Conservation (phyloP, 2,797 vertebrate genomes). For the Takifugu rubripes region DNA sequence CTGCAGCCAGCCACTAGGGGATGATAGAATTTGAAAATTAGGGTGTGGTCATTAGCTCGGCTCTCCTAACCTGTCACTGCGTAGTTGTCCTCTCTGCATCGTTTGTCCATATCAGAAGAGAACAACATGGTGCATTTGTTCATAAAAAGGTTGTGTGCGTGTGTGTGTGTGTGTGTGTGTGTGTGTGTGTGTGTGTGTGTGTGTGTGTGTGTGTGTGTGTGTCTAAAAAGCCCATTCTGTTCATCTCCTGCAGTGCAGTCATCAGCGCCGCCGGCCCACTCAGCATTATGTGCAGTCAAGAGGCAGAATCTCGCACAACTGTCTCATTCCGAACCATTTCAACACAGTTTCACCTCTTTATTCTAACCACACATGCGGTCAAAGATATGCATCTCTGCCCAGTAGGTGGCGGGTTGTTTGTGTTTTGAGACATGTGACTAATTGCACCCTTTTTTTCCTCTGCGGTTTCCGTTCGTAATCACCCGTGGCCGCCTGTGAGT, state of each 20-base stretch:
- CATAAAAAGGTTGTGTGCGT: too few relatives aligned
- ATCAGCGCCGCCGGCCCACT: constrained; percentile 33
- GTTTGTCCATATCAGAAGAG: too few relatives aligned
- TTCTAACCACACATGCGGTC: constrained; percentile 7
- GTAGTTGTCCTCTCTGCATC: too few relatives aligned
- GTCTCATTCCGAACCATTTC: constrained; percentile 25
- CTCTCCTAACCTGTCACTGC: too few relatives aligned
- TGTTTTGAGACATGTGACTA: neutral
- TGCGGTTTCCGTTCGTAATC: constrained; percentile 30
- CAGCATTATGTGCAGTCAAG: constrained; percentile 37
- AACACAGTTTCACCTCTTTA: constrained; percentile 16
- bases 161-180: neutral
- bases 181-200: neutral
- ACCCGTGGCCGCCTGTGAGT: constrained; percentile 22
- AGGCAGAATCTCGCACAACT: constrained; percentile 24
- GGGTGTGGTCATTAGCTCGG: too few relatives aligned
- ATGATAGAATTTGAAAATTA: too few relatives aligned
- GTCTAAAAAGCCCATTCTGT: constrained; percentile 24
- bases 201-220: neutral
- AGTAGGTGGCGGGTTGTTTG: neutral
- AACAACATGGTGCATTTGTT: too few relatives aligned
- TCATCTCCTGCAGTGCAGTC: constrained; percentile 33
- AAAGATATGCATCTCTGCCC: neutral
- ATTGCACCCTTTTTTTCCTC: constrained; percentile 8
- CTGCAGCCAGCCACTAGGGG: too few relatives aligned